Base-by-base conservation (phyloP, 2,888 invertebrate genomes). In the Gymnocheta viridis region DNA sequence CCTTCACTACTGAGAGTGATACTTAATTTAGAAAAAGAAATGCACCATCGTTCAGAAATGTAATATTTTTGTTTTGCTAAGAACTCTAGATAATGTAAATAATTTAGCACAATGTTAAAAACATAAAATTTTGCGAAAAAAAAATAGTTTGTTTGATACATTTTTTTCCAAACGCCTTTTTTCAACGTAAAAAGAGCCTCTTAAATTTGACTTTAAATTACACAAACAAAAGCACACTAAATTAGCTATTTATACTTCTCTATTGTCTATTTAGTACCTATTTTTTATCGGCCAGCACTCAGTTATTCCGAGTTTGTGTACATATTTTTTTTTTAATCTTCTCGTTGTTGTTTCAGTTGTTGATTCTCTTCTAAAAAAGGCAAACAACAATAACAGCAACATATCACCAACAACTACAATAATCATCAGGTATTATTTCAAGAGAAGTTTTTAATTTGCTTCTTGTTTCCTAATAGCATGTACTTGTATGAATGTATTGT, bases 381-480 rank as follows among this genome's bases (percentile, higher is more conserved):
- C 10, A 22, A 64, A 66, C 5, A 69, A 38, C 47, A 67, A 58
- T 2, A 77, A 54, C n/a, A 56, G 12, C 22, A 60, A 38, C 6
- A 54, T 29, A 51, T 14, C 29, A 51, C 19, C 44, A 70, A 56
- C 32, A 82, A 64, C 56, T 47, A 6, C 22, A 64, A 56, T 76
- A 64, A 73, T 82, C 66, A 72, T 67, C 54, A 82, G 77, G 51
- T 82, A 73, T 82, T 82, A 69, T 79, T 83, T 74, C 49, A 74
- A 83, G 73, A 79, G 74, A 24, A 76, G 82, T 73, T 73, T 78
- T 78, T 78, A 78, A 82, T 82, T 82, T 78, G 60, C 60, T 62
- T 44, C 22, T 74, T 69, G 78, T 62, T 82, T 54, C 78, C 22
- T 29, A 29, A 17, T n/a, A 27, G 49, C 29, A n/a, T n/a, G n/a